Base-by-base conservation (phyloP, 2,113 vertebrate genomes). In the Entomyzon cyanotis region DNA sequence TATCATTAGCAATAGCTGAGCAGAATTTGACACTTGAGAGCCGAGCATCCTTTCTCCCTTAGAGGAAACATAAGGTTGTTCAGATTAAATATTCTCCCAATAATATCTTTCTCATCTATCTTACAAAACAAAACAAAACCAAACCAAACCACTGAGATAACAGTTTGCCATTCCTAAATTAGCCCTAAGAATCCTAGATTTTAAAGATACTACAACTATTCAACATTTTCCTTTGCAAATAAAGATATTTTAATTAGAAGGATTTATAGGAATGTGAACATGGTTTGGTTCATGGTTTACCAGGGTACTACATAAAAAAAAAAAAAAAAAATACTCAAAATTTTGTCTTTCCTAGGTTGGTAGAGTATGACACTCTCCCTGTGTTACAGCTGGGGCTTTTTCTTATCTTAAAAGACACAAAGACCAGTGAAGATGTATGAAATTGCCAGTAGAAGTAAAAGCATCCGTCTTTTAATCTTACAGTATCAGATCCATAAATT, bases 1-100 rank as follows among this genome's bases (percentile, higher is more conserved):
- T 92, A 86, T 14, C 96, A 94, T 87, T 93, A 92, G 31, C 64
- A 97, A 97, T 59, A 86, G 44, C 31, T 56, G 53, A 76, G 58
- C 16, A 78, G n/a, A 11, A 10, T 22, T 28, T 30, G 1, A 1
- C 15, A 15, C 22, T 27, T 23, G 8, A 1, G 16, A 60, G 42
- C 35, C 0, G 4, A 69, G 27, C 62, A 31, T n/a, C 15, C 17
- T 75, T 87, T 63, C 50, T 90, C 14, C 39, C 22, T 80, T 68
- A 56, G 60, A 56, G 46, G 93, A 88, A 89, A 58, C 11, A 22
- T 84, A 58, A 78, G 73, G 65, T 64, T 5, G 2, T 82, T 71
- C 23, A 46, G 44, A 89, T 79, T 39, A 70, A 94, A 77, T 62
- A 68, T 46, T 92, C 56, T 30, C 22, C 37, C 46, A 28, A 24